These are phyloP conservation scores for Eptesicus fuscus DNA, from an alignment of 2,113 vertebrate genomes.

Conservation along the genomic window DNA sequence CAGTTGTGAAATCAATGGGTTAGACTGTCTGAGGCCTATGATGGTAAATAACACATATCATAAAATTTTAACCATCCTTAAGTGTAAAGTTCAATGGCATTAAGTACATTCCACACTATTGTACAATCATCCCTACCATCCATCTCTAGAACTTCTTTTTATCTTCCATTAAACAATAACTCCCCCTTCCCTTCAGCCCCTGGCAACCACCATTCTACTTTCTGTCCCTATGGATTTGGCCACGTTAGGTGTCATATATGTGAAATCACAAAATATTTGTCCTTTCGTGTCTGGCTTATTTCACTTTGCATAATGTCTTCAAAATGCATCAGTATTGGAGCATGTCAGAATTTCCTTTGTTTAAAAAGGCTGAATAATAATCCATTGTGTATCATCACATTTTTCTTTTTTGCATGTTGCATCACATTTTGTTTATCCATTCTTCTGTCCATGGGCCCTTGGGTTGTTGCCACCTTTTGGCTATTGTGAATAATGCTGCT, in stretches of 20 bases:
- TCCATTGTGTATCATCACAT: too few relatives aligned
- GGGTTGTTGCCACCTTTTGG: not conserved
- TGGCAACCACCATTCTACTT: not conserved
- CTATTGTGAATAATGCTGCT: not conserved
- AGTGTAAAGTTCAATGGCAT: not conserved
- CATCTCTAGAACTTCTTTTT: not conserved
- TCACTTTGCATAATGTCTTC: not conserved
- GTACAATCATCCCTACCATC: too few relatives aligned
- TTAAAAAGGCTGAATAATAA: not conserved
- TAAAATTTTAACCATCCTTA: not conserved
- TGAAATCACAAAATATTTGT: not conserved
- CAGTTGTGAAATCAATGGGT: not conserved
- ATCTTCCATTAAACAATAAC: not conserved
- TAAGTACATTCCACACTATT: not conserved
- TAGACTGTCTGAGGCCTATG: not conserved
- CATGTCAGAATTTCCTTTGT: not conserved
- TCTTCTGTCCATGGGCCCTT: not conserved
- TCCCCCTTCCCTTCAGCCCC: not conserved
- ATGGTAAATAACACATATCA: not conserved
- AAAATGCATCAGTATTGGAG: not conserved
- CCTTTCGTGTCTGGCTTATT: not conserved
- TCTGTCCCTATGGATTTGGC: not conserved
- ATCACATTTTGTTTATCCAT: not conserved
- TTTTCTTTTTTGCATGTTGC: not conserved
- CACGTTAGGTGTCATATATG: not conserved